Percentiles rank a stretch among this genome's conserved stretches.
Evolutionary conservation across 2,113 vertebrate species (phyloP).

Genomic region (Oncorhynchus tshawytscha): DNA sequence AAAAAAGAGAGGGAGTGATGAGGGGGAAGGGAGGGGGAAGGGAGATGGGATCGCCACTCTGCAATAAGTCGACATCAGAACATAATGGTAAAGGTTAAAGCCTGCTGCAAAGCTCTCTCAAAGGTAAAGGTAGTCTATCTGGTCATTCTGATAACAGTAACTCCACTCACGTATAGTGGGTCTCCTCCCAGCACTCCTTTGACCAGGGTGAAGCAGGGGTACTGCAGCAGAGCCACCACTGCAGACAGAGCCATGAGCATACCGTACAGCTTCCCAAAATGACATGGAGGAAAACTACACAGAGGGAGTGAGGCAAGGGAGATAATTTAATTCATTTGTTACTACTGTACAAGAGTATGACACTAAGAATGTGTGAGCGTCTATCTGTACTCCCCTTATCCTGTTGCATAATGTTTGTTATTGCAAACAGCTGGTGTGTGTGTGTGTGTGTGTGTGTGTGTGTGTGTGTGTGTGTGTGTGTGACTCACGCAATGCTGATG

Average conservation of each 20-base stretch:
- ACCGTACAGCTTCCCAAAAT: slow-evolving; percentile 91
- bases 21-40: neutral
- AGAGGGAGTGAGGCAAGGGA: slow-evolving; percentile 12
- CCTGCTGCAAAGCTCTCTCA: too few species aligned
- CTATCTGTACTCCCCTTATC: neutral
- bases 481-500: slow-evolving; percentile 86
- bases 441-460: slow-evolving; percentile 1
- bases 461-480: neutral
- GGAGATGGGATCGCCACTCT: neutral
- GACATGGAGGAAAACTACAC: slow-evolving; percentile 80
- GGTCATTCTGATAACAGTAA: neutral
- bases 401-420: neutral
- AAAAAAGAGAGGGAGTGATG: neutral
- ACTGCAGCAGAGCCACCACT: slow-evolving; percentile 82
- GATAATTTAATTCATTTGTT: too few species aligned
- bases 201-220: slow-evolving; percentile 81
- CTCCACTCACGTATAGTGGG: slow-evolving; percentile 80
- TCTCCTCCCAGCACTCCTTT: slow-evolving; percentile 70
- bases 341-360: too few species aligned
- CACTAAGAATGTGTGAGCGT: neutral
- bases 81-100: too few species aligned
- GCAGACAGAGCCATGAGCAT: slow-evolving; percentile 84
- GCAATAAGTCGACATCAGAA: too few species aligned
- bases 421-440: too few species aligned
- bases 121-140: neutral